These are phyloP conservation scores for Malurus alboscapulatus DNA, from an alignment of 2,113 vertebrate species.

Conservation along the genomic window DNA sequence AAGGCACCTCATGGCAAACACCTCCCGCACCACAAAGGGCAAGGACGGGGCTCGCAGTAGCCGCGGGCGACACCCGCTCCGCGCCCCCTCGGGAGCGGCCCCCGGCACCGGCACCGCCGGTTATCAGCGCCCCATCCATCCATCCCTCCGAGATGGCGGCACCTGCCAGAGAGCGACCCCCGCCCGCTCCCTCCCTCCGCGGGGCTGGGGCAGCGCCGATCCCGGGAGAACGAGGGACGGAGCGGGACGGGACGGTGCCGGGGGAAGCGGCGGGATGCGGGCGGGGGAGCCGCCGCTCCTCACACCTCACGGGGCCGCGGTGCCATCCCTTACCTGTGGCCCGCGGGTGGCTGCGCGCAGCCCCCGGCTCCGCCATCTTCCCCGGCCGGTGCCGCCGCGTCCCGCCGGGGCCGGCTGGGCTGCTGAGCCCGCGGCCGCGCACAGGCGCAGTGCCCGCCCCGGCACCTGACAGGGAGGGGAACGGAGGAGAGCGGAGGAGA, in stretches of 20 bases:
- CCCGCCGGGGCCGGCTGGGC: too few species aligned
- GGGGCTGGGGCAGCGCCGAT: background rate
- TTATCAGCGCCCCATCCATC: background rate
- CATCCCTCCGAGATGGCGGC: background rate
- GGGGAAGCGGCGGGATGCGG: background rate
- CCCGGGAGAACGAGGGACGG: background rate
- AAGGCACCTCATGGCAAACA: background rate
- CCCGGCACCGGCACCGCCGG: background rate
- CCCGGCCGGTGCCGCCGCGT: background rate
- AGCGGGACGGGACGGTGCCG: background rate
- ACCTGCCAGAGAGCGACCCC: background rate
- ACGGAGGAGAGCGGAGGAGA: too few species aligned
- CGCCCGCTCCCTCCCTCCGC: background rate
- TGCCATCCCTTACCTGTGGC: constrained; percentile 42
- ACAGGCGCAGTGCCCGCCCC: too few species aligned
- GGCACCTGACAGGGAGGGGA: too few species aligned
- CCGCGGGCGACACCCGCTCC: background rate
- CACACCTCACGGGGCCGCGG: background rate
- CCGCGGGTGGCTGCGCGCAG: constrained; percentile 47
- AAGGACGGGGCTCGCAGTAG: background rate
- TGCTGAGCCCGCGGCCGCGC: too few species aligned
- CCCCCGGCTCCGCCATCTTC: constrained; percentile 52
- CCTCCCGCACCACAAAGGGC: background rate
- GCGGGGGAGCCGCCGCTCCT: background rate
- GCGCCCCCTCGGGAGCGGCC: background rate